Base-by-base conservation (phyloP, 2,797 vertebrate species). In the Fundulus diaphanus region DNA sequence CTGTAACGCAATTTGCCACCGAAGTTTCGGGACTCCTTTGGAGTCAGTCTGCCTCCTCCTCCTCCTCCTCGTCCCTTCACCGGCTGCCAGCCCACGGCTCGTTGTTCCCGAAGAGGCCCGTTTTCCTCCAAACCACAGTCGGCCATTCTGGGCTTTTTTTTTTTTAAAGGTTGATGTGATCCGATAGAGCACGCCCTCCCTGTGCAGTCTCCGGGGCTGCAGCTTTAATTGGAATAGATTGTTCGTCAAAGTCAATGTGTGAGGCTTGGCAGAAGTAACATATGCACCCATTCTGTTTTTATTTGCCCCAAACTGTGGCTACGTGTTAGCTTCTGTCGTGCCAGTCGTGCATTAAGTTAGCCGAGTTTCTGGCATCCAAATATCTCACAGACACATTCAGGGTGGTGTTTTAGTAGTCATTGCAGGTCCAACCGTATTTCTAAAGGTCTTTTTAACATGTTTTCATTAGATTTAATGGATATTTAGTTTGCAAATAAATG, bases 201-300 rank as follows among this genome's bases (percentile, higher is more conserved):
- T 77, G 78, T 86, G 85, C 86, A 84, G 87, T 87, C 83, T 77
- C 86, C 85, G 63, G 78, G 81, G 82, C 85, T 85, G 83, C 86
- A 80, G 84, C 82, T 91, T 92, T 94, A 93, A 94, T 94, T 94
- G 88, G 89, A 94, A 93, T 92, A 89, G 92, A 93, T 92, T 91
- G 89, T 93, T 92, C 88, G 89, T 92, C 90, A 80, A 77, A 67
- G 76, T 91, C 85, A 82, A 83, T 90, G 84, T 88, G 92, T 90
- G 92, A 93, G 90, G 74, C 85, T 80, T 74, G 24, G 92, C 89
- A 92, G 91, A 91, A 92, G 82, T 84, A 91, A 90, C 85, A 80
- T 77, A 85, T 73, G 75, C 79, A 77, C 40, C 76, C 78, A 71
- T 81, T 81, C 77, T 16, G 29, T 72, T 67, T 76, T 48, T 78